phyloP scores from a whole-genome alignment of 1,140 invertebrate genomes.

The Plutomurus gul region DNA sequence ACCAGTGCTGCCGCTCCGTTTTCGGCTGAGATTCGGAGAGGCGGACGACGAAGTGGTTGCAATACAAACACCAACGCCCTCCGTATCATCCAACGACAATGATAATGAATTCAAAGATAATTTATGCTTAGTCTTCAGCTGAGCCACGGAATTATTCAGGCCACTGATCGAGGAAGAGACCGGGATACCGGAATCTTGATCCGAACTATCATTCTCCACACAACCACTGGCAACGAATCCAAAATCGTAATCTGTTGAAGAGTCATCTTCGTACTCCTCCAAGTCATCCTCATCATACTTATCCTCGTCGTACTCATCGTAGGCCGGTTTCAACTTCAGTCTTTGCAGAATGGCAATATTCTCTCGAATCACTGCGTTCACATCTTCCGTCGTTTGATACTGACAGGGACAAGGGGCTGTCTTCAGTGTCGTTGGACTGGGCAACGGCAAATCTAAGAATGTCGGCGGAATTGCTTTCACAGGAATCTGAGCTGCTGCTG shows the following conservation, averaged over 20 bases:
- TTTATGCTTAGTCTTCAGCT: not conserved
- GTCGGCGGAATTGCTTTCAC: not conserved
- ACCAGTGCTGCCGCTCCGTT: not conserved
- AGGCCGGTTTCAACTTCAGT: conserved; percentile 51
- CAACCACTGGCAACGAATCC: conserved; percentile 22
- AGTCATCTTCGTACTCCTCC: conserved; percentile 36
- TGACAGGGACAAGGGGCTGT: conserved; percentile 38
- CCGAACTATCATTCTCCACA: conserved; percentile 29
- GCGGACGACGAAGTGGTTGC: not conserved
- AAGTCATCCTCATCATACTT: conserved; percentile 39
- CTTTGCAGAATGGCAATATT: conserved; percentile 53
- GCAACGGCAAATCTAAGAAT: not conserved
- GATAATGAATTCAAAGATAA: not conserved
- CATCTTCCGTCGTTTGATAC: conserved; percentile 45
- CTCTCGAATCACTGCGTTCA: conserved; percentile 50
- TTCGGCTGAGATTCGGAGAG: not conserved
- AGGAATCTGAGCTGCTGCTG: not conserved
- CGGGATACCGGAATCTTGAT: conserved; percentile 33
- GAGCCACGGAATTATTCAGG: not conserved
- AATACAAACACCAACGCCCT: not conserved
- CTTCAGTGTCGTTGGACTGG: not conserved
- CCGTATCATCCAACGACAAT: not conserved
- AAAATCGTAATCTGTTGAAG: conserved; percentile 31
- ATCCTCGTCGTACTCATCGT: conserved; percentile 44
- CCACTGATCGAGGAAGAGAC: not conserved